Evolutionary conservation across 2,113 vertebrate genomes (phyloP), one percentile per base, ranked within the genome.

Genomic region (Petaurus breviceps): DNA sequence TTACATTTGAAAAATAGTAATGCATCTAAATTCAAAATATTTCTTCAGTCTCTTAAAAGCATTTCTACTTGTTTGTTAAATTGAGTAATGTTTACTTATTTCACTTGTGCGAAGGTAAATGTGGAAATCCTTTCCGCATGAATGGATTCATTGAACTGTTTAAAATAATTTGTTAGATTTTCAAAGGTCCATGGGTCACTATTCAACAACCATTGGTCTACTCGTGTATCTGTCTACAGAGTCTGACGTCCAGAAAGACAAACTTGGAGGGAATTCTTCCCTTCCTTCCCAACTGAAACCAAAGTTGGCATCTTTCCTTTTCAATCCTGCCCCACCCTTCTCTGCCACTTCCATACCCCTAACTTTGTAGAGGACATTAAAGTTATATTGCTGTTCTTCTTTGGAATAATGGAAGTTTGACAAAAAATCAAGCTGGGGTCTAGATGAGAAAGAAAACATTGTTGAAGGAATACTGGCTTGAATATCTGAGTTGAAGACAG

Each of bases 401-500:
- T 92, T 52, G 5, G 6, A 94, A 16, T 1, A 84, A 31, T 46
- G 68, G 92, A 3, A 61, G 9, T 90, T 11, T 49, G 16, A 6
- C 43, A 25, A 95, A 49, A 96, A 96, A 95, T 93, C 2, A 7
- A 92, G 19, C 37, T 23, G 68, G 5, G n/a, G n/a, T 0, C 31
- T 23, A 43, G n/a, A 43, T 43, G 68, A 43, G 16, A 91, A 43
- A 91, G 47, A 91, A 95, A 47, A 10, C 9, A 51, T 53, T 16
- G 9, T 9, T 50, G 28, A 24, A 51, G 28, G 68, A 94, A 68
- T 89, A 84, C 12, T 93, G 8, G 47, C 11, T 31, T 31, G 28
- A 90, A 90, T 55, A 89, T 94, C 92, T 94, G 91, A 51, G 51
- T 93, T 43, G n/a, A 55, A 94, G 50, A 26, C 47, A 91, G 92